Percentiles rank a stretch among this genome's conserved stretches.
These are phyloP conservation scores for Drosophila punjabiensis DNA, from an alignment of 1,140 invertebrate species.

Conservation along the genomic window DNA sequence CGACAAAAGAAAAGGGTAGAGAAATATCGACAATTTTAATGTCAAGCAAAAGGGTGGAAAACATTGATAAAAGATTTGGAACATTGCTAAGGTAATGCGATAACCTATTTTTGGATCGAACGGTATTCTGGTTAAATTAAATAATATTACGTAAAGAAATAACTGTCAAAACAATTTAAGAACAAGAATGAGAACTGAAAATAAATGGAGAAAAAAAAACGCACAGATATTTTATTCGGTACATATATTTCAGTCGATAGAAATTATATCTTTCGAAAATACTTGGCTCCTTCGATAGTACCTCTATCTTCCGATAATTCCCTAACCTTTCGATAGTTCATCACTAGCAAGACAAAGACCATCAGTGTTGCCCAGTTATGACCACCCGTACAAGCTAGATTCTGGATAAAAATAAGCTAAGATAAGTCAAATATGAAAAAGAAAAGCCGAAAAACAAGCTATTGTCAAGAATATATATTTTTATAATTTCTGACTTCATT, in stretches of 20 bases:
- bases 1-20: neutral
- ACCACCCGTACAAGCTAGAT: too few relatives aligned
- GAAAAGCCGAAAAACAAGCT: too few relatives aligned
- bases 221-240: neutral
- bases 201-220: neutral
- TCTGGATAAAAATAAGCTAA: too few relatives aligned
- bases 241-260: neutral
- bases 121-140: too few relatives aligned
- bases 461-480: too few relatives aligned
- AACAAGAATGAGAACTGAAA: neutral
- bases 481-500: too few relatives aligned
- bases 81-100: neutral
- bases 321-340: neutral
- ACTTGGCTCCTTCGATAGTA: neutral
- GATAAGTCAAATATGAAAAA: too few relatives aligned
- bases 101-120: too few relatives aligned
- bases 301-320: neutral
- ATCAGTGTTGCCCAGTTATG: neutral
- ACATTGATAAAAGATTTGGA: neutral
- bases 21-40: neutral
- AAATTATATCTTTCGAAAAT: neutral
- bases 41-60: neutral
- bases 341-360: slow-evolving; percentile 8
- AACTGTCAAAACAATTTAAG: too few relatives aligned
- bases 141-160: too few relatives aligned